Conservation (phyloP, 2,113 vertebrate species). For the Tragelaphus strepsiceros region DNA sequence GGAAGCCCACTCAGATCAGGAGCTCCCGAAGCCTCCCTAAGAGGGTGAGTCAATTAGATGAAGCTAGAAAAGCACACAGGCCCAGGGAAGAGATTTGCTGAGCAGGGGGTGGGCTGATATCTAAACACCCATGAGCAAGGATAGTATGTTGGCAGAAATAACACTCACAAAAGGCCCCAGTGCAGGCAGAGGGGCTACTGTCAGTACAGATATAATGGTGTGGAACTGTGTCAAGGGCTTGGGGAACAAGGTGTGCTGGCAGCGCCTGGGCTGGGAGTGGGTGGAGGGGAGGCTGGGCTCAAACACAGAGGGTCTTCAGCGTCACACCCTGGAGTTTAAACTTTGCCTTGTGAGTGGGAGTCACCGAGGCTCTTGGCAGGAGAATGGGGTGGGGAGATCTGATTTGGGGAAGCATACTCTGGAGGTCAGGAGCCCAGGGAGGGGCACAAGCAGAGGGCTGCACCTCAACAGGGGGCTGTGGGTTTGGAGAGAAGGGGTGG, state of each 20-base stretch:
- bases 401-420: not conserved
- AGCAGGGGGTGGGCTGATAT: not conserved
- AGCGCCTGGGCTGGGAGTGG: too few species aligned
- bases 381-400: not conserved
- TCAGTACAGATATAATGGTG: fast-evolving
- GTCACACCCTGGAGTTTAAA: not conserved
- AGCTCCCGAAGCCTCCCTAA: not conserved
- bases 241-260: not conserved
- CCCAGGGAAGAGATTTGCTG: not conserved
- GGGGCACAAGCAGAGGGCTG: not conserved
- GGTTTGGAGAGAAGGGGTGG: not conserved
- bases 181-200: not conserved
- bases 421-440: not conserved
- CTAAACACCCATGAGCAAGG: not conserved
- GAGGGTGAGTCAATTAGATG: not conserved
- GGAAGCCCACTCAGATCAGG: not conserved
- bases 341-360: not conserved
- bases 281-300: not conserved
- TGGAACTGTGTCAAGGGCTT: not conserved
- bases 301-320: not conserved
- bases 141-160: not conserved
- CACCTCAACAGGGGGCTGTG: not conserved
- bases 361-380: not conserved
- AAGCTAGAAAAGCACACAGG: not conserved
- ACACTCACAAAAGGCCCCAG: not conserved